Base-by-base conservation (phyloP, 2,888 invertebrate species). In the Sclerodermus sp. region DNA sequence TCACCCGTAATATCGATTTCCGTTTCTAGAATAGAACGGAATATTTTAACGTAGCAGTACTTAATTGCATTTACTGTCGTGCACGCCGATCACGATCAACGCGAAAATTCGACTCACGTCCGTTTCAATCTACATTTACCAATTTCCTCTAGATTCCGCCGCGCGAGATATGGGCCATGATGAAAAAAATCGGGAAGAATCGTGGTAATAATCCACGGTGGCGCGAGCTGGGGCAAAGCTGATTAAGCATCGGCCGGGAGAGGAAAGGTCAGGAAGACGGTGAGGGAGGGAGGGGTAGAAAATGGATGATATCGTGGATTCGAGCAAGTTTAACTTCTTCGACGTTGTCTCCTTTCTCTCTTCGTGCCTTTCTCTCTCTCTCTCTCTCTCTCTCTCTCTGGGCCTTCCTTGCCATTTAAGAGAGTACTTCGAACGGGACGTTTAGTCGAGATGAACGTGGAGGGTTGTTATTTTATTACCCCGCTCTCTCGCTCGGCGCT, bases 401-500 rank as follows among this genome's bases (percentile, higher is more conserved):
- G 31, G 12, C n/a, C 34, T 34, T 34, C 10, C 34, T 34, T 34
- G n/a, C 34, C 14, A 13, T 34, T 34, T 10, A 42, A 39, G 46
- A 44, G 45, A 30, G 41, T 39, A 47, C 44, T 42, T 51, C 41
- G 45, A 39, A 39, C 47, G 53, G 49, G 43, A 42, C 54, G 53
- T 60, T 55, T 57, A 57, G 49, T 23, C 49, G 36, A 49, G 40
- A 41, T 45, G 52, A 56, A 48, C 45, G 45, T 51, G 54, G 48
- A 38, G 46, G 57, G 60, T 62, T 62, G 67, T 70, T 71, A 71
- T 69, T 74, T 73, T 73, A 72, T 73, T 71, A 68, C 60, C 55
- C 45, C 58, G 58, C n/a, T n/a, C n/a, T n/a, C n/a, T n/a, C n/a
- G n/a, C n/a, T n/a, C n/a, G n/a, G n/a, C n/a, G n/a, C 62, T 66